Evolutionary conservation across 92 coral and sea anemone genomes (phyloP), one percentile per base, ranked within the genome.

Genomic region (Zoanthus solanderi): DNA sequence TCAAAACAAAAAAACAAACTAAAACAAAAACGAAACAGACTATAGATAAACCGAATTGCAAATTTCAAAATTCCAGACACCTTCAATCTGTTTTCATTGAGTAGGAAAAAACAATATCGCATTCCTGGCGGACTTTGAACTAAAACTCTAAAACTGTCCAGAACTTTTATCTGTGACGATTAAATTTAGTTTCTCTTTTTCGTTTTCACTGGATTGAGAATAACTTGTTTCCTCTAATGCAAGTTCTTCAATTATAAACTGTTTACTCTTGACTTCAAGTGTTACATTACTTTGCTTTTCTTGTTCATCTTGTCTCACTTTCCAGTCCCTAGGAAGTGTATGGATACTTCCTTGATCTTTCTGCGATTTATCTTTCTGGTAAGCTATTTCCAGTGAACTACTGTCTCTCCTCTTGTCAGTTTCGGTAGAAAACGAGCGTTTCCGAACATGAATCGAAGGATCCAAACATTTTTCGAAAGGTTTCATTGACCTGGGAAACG

Each of bases 401-500:
- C 42, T 57, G 10, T 29, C 63, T 13, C 60, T 81, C 76, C 14
- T 46, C 18, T 12, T 30, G 44, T 42, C 87, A 45, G 88, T 45
- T 78, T 93, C 79, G 75, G 87, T 95, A 72, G 98, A 95, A 78
- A 93, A 86, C 37, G 98, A 95, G 57, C 98, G 92, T 67, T 92
- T 93, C 61, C 96, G 93, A 45, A 23, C 9, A 56, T 91, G 18
- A 79, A 85, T 47, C 57, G 93, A 92, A 57, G 91, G 89, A 45
- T 92, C 92, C 14, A 72, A 7, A 56, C 37, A 67, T 63, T 63
- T 46, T 46, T 32, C 85, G 44, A 65, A 81, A 6, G 85, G 86
- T 57, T 88, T 91, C 87, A 81, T 78, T 57, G 91, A 67, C 85
- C 75, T 94, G 75, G 98, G 94, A 77, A 95, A 15, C 4, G 98